These are phyloP conservation scores for Microcebus tavaratra DNA, from an alignment of 2,113 vertebrate species.

Conservation along the genomic window DNA sequence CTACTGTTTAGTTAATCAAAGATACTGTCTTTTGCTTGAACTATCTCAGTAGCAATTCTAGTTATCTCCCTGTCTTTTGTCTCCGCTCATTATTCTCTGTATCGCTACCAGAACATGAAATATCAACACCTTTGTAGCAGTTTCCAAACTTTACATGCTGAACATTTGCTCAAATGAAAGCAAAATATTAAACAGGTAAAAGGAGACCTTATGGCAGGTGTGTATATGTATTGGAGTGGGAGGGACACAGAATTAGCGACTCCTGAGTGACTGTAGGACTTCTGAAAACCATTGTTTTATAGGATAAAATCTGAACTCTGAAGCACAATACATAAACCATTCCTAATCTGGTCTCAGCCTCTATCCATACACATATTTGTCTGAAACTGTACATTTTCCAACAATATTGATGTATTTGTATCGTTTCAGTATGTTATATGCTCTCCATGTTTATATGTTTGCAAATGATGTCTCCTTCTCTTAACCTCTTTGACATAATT, in stretches of 20 bases:
- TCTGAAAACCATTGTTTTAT: not conserved
- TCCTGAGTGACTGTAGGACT: not conserved
- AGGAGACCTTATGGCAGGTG: not conserved
- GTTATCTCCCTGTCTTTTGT: not conserved
- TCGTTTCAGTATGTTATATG: not conserved
- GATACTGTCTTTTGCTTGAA: not conserved
- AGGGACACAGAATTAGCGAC: not conserved
- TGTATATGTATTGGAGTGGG: not conserved
- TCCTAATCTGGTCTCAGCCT: not conserved
- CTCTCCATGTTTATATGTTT: not conserved
- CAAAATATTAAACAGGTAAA: not conserved
- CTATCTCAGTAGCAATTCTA: not conserved
- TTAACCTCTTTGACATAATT: not conserved
- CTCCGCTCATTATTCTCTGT: not conserved
- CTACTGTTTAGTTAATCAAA: not conserved
- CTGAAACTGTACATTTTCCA: not conserved
- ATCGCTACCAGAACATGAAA: not conserved
- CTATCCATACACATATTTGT: not conserved
- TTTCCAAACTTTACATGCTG: not conserved
- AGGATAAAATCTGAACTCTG: not conserved
- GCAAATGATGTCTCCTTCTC: not conserved
- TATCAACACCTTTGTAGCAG: not conserved
- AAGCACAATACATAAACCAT: not conserved
- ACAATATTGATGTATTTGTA: not conserved
- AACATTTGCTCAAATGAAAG: not conserved